Evolutionary conservation across 2,888 invertebrate genomes (phyloP).

Genomic region (Theodoxus fluviatilis): DNA sequence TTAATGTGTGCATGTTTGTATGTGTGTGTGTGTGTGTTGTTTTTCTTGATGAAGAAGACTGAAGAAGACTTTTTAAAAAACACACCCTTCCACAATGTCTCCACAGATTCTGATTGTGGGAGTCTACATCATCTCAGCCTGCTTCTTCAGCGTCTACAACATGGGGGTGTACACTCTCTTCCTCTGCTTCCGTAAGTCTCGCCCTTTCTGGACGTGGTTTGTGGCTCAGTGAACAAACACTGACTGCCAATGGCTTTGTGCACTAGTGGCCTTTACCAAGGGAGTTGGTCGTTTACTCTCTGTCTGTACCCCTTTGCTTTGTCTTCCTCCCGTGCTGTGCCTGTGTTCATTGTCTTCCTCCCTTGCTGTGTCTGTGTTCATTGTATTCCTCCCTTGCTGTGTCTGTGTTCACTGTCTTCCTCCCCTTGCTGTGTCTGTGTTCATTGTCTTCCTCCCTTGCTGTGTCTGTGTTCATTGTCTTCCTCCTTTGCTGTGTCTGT

Average conservation of each 20-base stretch:
- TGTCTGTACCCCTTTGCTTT: neutral
- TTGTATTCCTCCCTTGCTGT: neutral
- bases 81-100: too few species aligned
- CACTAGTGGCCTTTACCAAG: neutral
- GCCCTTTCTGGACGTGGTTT: too few species aligned
- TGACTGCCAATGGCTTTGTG: neutral
- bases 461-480: neutral
- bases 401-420: neutral
- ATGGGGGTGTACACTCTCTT: conserved; percentile 97
- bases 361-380: neutral
- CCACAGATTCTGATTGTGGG: conserved; percentile 76
- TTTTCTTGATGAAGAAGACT: too few species aligned
- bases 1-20: too few species aligned
- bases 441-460: neutral
- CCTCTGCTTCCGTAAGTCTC: conserved; percentile 88
- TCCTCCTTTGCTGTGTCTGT: neutral
- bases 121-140: conserved; percentile 84
- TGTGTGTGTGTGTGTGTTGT: too few species aligned
- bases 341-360: neutral
- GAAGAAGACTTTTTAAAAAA: too few species aligned
- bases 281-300: neutral
- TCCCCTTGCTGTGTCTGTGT: too few species aligned
- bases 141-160: conserved; percentile 93
- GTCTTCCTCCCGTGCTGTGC: neutral
- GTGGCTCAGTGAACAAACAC: too few species aligned